Base-by-base conservation (phyloP, 2,797 vertebrate species). In the Sebastes elongatus region DNA sequence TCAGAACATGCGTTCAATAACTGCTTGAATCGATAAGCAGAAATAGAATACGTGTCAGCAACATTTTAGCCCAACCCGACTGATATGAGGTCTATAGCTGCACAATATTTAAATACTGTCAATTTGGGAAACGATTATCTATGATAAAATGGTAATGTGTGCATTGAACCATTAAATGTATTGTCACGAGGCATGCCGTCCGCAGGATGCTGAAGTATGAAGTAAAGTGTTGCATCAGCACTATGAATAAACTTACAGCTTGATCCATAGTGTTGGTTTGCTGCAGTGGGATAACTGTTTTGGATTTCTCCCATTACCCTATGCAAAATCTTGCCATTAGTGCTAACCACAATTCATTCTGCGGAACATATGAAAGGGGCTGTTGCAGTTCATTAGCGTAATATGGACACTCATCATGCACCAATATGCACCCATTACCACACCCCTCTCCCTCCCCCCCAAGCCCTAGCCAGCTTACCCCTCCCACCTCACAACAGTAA, bases 391-490 rank as follows among this genome's bases (percentile, higher is more conserved):
- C 83, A 84, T 92, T 94, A 91, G 88, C 89, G 80, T 89, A 93
- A 92, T 88, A 92, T 71, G 82, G 81, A 90, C 85, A 84, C 86
- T 88, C 83, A 90, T 92, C 81, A 80, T 79, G 90, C 86, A 89
- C 93, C 92, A 94, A 88, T 94, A 92, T 89, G 87, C 71, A 57
- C 57, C 85, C 89, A 89, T 92, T 93, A 90, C 80, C 80, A 32
- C 35, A 65, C 55, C 61, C 4, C 81, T 60, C n/a, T 68, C 65
- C 83, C 16, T 25, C 28, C 49, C 13, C 49, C 7, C 9, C 49
- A 3, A 38, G 25, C 62, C 53, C 27, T 0, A 20, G 38, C 67
- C 66, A 57, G 42, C 75, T 73, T 25, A 60, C 73, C 84, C 77
- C 62, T 10, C 78, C 81, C 63, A n/a, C 69, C 67, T 63, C 78